Percentiles rank a stretch among this genome's conserved stretches.
Conservation (phyloP, 1,140 invertebrate genomes). For the Helicoverpa armigera region DNA sequence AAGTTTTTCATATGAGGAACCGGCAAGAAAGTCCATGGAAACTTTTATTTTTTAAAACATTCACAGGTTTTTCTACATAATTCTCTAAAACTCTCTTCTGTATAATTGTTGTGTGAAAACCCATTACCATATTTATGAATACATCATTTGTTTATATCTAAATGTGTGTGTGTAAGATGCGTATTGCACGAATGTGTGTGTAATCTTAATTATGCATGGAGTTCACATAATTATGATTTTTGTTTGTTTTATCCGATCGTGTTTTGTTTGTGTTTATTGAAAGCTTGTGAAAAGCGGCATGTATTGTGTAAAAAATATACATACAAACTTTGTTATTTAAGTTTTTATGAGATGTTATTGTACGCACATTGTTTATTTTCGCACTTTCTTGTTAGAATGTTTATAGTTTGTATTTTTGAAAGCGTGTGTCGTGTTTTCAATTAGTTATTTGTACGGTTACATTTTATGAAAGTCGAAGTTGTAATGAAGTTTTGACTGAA, state of each 20-base stretch:
- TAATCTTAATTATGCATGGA: slow-evolving; percentile 23
- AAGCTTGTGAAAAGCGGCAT: slow-evolving; percentile 32
- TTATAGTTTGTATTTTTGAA: not conserved
- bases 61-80: too few relatives aligned
- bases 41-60: too few relatives aligned
- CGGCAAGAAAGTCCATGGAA: too few relatives aligned
- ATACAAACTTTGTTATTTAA: not conserved
- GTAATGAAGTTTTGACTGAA: too few relatives aligned
- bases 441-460: not conserved
- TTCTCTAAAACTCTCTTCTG: not conserved
- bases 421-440: not conserved
- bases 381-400: slow-evolving; percentile 11
- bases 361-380: slow-evolving; percentile 4
- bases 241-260: slow-evolving; percentile 8
- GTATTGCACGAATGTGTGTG: slow-evolving; percentile 32
- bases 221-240: slow-evolving; percentile 23
- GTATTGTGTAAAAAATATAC: slow-evolving; percentile 9
- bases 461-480: too few relatives aligned
- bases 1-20: too few relatives aligned
- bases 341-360: slow-evolving; percentile 12
- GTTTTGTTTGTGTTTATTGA: slow-evolving; percentile 29
- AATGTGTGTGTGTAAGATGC: slow-evolving; percentile 9
- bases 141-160: slow-evolving; percentile 3
- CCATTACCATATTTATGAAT: not conserved
- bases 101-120: not conserved